phyloP scores from a whole-genome alignment of 1,140 invertebrate species.

The Tribolium madens region DNA sequence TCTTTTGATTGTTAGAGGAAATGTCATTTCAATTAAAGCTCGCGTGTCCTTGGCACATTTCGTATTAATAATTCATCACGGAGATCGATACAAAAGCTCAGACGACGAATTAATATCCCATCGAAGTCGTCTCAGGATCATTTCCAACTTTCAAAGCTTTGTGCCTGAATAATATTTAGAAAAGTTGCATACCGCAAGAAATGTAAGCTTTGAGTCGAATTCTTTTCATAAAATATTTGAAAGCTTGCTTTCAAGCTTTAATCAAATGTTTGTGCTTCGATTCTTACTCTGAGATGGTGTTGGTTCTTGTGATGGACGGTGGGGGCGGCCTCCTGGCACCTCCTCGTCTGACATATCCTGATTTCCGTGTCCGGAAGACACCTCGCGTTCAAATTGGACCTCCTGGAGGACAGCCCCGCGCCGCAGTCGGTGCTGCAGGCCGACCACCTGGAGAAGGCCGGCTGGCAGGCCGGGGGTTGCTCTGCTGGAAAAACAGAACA shows the following conservation, averaged over 20 bases:
- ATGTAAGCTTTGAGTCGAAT: too few relatives aligned
- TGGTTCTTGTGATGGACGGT: constrained; percentile 53
- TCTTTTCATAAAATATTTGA: too few relatives aligned
- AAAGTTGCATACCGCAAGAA: too few relatives aligned
- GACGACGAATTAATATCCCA: not conserved
- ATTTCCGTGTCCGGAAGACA: constrained; percentile 73
- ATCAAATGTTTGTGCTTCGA: not conserved
- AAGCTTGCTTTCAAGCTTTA: not conserved
- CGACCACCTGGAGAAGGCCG: constrained; percentile 71
- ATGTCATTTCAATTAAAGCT: not conserved
- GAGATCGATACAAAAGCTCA: not conserved
- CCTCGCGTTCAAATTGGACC: constrained; percentile 71
- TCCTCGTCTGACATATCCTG: constrained; percentile 72
- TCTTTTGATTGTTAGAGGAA: too few relatives aligned
- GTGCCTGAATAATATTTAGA: not conserved
- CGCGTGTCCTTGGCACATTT: not conserved
- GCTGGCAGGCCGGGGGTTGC: constrained; percentile 61
- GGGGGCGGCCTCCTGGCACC: constrained; percentile 62
- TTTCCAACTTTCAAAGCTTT: not conserved
- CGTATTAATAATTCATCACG: not conserved
- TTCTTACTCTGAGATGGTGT: constrained; percentile 65
- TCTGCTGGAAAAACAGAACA: constrained; percentile 57
- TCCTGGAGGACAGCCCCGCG: constrained; percentile 73
- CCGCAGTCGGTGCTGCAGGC: constrained; percentile 74
- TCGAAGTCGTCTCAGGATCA: not conserved